Percentiles rank a stretch among this genome's conserved stretches.
Conservation (phyloP, 2,888 invertebrate species). For the Caradrina kadenii region DNA sequence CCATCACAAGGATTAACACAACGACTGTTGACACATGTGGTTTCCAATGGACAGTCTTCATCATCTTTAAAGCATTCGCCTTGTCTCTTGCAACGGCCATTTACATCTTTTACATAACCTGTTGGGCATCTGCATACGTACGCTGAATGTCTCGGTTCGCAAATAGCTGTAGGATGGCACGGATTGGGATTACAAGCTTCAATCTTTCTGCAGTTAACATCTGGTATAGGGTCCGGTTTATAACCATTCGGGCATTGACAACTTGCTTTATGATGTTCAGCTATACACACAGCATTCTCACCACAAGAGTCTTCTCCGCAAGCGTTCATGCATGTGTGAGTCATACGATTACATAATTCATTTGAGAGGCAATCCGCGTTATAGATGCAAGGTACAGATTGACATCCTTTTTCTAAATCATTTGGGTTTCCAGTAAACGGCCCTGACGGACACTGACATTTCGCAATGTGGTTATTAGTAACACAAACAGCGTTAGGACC, state of each 20-base stretch:
- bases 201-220: conserved; percentile 93
- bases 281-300: conserved; percentile 96
- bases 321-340: conserved; percentile 95
- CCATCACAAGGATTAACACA: conserved; percentile 96
- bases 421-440: conserved; percentile 96
- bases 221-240: conserved; percentile 95
- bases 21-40: conserved; percentile 92
- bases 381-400: conserved; percentile 96
- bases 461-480: conserved; percentile 96
- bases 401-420: conserved; percentile 93
- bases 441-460: conserved; percentile 97
- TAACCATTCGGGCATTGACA: conserved; percentile 97
- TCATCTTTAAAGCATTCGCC: conserved; percentile 94
- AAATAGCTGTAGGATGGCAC: conserved; percentile 95
- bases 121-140: conserved; percentile 95
- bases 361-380: conserved; percentile 95
- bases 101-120: conserved; percentile 94
- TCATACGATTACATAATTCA: conserved; percentile 95
- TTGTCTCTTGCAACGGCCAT: conserved; percentile 94
- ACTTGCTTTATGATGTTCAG: conserved; percentile 94
- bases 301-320: conserved; percentile 96
- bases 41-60: conserved; percentile 94
- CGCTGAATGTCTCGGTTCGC: conserved; percentile 92
- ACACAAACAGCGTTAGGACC: conserved; percentile 97
- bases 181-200: conserved; percentile 94